Evolutionary conservation across 2,888 invertebrate genomes (phyloP), one percentile per base, ranked within the genome.

Genomic region (Pomacea canaliculata): DNA sequence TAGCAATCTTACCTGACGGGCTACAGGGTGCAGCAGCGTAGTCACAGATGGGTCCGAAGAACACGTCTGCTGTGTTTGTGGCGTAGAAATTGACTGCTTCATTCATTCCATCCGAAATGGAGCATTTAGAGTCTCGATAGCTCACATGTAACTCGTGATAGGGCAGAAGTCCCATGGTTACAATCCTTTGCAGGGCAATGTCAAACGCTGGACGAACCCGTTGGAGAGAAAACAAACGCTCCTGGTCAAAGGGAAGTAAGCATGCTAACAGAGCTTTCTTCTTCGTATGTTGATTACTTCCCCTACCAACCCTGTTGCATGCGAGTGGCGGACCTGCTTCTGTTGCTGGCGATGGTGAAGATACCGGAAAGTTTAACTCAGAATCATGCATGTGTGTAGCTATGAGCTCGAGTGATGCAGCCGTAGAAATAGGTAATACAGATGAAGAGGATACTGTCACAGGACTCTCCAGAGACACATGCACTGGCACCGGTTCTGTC

Each of bases 1-100:
- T 37, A 37, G 37, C 37, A 37, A 37, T 56, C 51, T 71, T 51
- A 83, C 83, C 77, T 97, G 93, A 78, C 96, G 92, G 9, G 96
- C 96, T 7, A 97, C 96, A 0, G 97, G 97, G 96, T 86, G 97
- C 97, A 83, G 96, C 91, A 0, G 96, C 96, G 56, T 96, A 90
- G 76, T 90, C 90, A 78, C 89, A 89, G 68, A 83, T 83, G 0
- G 90, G 90, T 0, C 90, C 90, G 70, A 90, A 85, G 75, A 88
- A 85, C 3, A 88, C 86, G 71, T 86, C 80, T 7, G 86, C 83
- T 51, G 86, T 83, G 37, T 82, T 81, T 49, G 81, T 82, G n/a
- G 87, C 85, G 68, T 83, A 86, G 73, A 85, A 87, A 68, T 87
- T 83, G 10, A 89, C 87, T 12, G 86, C 87, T 73, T 87, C 82